Evolutionary conservation across 2,888 invertebrate species (phyloP).

Genomic region (Diarsia dahlii): DNA sequence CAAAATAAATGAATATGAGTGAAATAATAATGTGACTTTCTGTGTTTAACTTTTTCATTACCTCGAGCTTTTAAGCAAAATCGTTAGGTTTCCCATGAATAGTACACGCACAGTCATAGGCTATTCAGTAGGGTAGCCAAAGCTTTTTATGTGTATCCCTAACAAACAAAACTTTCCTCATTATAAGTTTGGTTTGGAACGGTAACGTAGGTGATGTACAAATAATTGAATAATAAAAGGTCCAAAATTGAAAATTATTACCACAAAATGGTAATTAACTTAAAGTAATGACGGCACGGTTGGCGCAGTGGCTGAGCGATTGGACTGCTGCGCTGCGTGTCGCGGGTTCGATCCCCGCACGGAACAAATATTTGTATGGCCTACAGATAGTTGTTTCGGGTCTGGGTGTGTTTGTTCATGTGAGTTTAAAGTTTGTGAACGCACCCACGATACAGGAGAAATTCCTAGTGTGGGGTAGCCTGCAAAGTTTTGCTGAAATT

Average conservation of each 20-base stretch:
- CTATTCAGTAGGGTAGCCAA: conserved; percentile 30
- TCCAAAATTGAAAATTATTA: conserved; percentile 38
- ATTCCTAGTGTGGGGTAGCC: no score
- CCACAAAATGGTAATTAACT: conserved; percentile 46
- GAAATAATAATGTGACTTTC: neutral
- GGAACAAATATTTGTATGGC: no score
- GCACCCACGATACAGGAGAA: no score
- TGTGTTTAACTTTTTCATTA: neutral
- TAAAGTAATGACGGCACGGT: conserved; percentile 15
- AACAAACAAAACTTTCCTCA: conserved; percentile 56
- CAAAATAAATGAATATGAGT: no score
- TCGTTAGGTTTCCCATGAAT: conserved; percentile 15
- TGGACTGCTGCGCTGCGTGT: no score
- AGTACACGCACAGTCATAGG: conserved; percentile 16
- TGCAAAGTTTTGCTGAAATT: neutral
- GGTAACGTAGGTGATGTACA: conserved; percentile 32
- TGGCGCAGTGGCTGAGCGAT: no score
- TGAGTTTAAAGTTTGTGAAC: no score
- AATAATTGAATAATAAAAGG: conserved; percentile 55
- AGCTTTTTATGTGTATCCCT: conserved; percentile 43
- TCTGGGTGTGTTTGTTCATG: no score
- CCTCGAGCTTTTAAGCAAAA: neutral
- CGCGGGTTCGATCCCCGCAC: no score
- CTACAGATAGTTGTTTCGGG: no score
- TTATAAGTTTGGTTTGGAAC: conserved; percentile 48